A percentile compares a stretch with the other conserved stretches of the same genome.
These are phyloP conservation scores for Diplodus puntazzo DNA, from an alignment of 2,797 vertebrate genomes.

Conservation along the genomic window DNA sequence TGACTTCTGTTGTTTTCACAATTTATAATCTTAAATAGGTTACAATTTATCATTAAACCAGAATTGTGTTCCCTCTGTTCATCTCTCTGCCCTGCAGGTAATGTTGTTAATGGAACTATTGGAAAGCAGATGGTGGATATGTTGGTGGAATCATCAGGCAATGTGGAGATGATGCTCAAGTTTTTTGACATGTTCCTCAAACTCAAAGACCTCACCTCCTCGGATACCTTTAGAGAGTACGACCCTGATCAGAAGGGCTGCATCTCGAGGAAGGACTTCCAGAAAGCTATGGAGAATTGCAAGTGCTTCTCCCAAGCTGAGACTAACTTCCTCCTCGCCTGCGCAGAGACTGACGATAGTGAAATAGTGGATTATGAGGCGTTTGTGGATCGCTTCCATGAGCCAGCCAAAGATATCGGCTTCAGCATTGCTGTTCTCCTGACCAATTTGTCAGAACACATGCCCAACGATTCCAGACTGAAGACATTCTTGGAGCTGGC, in stretches of 20 bases:
- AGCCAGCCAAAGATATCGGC: slow-evolving; percentile 96
- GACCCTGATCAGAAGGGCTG: slow-evolving; percentile 90
- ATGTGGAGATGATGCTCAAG: slow-evolving; percentile 96
- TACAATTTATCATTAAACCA: not conserved
- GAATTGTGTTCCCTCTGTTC: not conserved
- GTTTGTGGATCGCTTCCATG: slow-evolving; percentile 94
- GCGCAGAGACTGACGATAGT: slow-evolving; percentile 88
- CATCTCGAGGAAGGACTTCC: slow-evolving; percentile 94
- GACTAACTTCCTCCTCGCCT: slow-evolving; percentile 92
- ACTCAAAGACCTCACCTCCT: slow-evolving; percentile 94
- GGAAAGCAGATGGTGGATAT: slow-evolving; percentile 99
- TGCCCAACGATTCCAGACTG: slow-evolving; percentile 92
- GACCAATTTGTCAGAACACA: slow-evolving; percentile 95
- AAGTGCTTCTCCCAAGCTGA: slow-evolving; percentile 92
- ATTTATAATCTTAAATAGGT: not conserved
- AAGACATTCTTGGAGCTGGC: slow-evolving; percentile 92
- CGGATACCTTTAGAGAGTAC: slow-evolving; percentile 91
- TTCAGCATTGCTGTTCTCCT: slow-evolving; percentile 95
- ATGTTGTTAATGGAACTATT: slow-evolving; percentile 95
- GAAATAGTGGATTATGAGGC: slow-evolving; percentile 92
- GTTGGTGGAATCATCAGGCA: slow-evolving; percentile 95
- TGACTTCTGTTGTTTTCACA: not conserved
- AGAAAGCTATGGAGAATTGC: slow-evolving; percentile 94
- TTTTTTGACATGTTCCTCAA: slow-evolving; percentile 99
- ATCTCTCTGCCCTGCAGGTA: slow-evolving; percentile 82